Evolutionary conservation across 1,140 invertebrate genomes (phyloP).

Genomic region (Aphaenogaster ashmeadi): DNA sequence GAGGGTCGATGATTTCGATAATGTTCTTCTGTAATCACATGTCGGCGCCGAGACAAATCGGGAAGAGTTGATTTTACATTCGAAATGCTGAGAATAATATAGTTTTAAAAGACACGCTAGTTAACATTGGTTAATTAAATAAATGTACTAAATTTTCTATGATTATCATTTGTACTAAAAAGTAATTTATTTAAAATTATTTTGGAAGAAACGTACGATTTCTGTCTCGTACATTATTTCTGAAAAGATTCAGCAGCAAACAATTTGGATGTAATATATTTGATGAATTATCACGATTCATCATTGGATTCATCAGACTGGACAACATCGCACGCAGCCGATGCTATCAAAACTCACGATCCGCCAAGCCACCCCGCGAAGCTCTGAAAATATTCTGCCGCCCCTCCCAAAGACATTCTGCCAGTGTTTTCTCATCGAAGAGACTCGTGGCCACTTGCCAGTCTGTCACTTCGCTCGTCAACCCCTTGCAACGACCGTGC

Average conservation of each 20-base stretch:
- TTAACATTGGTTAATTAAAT: not conserved
- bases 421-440: slow-evolving; percentile 74
- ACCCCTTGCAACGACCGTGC: slow-evolving; percentile 76
- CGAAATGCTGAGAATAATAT: not conserved
- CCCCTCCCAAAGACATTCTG: slow-evolving; percentile 55
- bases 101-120: not conserved
- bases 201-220: not conserved
- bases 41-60: not conserved
- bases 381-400: slow-evolving; percentile 53
- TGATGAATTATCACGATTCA: not conserved
- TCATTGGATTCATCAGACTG: not conserved
- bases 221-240: no score
- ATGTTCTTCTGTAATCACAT: slow-evolving; percentile 73
- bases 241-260: not conserved
- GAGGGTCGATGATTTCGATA: slow-evolving; percentile 77
- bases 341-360: slow-evolving; percentile 42
- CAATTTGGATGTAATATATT: not conserved
- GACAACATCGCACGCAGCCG: not conserved
- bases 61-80: not conserved
- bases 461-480: slow-evolving; percentile 78
- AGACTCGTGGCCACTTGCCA: slow-evolving; percentile 80
- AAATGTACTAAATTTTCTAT: not conserved
- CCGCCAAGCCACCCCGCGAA: not conserved
- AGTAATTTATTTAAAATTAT: not conserved
- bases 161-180: not conserved